Evolutionary conservation across 2,888 invertebrate genomes (phyloP).

Genomic region (Cataglyphis altisquamis): DNA sequence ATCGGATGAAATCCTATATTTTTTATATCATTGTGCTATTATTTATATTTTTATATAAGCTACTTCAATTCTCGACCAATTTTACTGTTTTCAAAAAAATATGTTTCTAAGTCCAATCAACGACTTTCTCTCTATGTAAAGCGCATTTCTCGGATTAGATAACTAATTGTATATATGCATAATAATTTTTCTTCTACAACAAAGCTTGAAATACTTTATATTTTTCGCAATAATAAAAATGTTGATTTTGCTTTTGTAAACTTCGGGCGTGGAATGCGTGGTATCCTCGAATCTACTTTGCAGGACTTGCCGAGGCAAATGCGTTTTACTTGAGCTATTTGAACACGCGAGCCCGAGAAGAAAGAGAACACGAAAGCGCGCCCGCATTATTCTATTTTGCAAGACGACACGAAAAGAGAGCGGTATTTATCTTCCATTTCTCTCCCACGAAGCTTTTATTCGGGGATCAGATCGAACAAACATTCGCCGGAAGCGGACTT

Average conservation of each 20-base stretch:
- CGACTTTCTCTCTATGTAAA: not conserved
- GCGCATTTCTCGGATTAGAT: not conserved
- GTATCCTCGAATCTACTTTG: constrained; percentile 34
- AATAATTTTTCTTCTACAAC: not conserved
- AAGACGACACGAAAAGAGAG: constrained; percentile 54
- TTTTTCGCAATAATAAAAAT: constrained; percentile 17
- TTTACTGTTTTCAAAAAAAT: not conserved
- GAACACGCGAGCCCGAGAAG: constrained; percentile 35
- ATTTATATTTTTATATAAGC: not conserved
- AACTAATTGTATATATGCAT: not conserved
- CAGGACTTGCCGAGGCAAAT: constrained; percentile 38
- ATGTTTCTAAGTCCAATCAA: not conserved
- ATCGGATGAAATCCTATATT: not conserved
- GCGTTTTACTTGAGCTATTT: constrained; percentile 47
- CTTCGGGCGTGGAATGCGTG: not conserved
- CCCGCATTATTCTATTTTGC: constrained; percentile 51
- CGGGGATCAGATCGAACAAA: constrained; percentile 56
- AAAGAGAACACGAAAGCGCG: constrained; percentile 7
- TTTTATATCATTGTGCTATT: not conserved
- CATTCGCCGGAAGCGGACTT: constrained; percentile 45
- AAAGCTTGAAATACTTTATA: not conserved
- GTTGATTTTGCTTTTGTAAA: constrained; percentile 30
- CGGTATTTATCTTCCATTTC: constrained; percentile 52
- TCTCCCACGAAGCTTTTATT: constrained; percentile 51
- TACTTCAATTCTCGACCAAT: not conserved